Evolutionary conservation across 2,888 invertebrate genomes (phyloP), one percentile per base, ranked within the genome.

Genomic region (Hypolimnas misippus): DNA sequence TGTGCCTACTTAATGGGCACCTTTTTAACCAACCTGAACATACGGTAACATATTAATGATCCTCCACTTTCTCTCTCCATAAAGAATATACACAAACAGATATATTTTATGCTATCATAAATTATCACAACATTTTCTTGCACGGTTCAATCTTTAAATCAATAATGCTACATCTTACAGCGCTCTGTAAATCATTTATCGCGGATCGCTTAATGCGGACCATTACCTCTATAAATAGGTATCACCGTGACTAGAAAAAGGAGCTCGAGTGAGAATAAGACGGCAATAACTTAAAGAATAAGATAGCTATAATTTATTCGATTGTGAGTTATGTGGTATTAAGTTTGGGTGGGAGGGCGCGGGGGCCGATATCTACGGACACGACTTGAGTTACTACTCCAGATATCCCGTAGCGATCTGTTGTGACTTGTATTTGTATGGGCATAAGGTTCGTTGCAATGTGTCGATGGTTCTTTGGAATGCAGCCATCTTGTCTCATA

Each of bases 301-400:
- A 83, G 81, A 83, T 79, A 77, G 83, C 79, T 82, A 87, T 88
- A 86, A 85, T 78, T 89, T 87, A 89, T 86, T 84, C 84, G 75
- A 77, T 76, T 77, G 84, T 86, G 88, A 90, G 82, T 90, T 88
- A 90, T 86, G 81, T 83, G 76, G 81, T 83, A 86, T 84, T 82
- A 86, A 84, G 84, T 85, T 84, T 80, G 84, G 83, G 87, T 87
- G 81, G 86, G 79, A 79, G 70, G 73, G 76, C 74, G 78, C 77
- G 78, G 75, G 72, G 72, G 72, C 69, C 70, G 71, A 76, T 83
- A 81, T 82, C 79, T 76, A 69, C 72, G 74, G 74, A 75, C 79
- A 79, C 78, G 77, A 63, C 69, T 68, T 73, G 73, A 74, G 65
- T 74, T 73, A 74, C 67, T 68, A 62, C 69, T 54, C 35, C 69